Conservation (phyloP, 2,888 invertebrate species). For the Hirtodrosophila cameraria region DNA sequence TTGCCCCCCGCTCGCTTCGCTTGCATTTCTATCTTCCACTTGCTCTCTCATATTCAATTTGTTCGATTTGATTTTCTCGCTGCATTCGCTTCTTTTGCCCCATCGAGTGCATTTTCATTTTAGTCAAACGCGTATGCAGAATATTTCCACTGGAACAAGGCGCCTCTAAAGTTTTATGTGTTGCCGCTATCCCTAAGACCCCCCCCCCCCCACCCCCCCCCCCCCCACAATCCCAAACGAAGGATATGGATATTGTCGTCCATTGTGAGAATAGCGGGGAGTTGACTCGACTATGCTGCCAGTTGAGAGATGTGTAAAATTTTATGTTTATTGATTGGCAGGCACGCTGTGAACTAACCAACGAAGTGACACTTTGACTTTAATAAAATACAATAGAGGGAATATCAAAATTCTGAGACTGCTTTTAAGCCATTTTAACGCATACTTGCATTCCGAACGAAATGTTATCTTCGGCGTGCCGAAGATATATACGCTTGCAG, state of each 20-base stretch:
- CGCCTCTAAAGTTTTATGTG: constrained; percentile 70
- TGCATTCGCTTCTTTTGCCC: constrained; percentile 38
- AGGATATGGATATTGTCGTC: constrained; percentile 49
- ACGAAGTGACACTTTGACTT: constrained; percentile 39
- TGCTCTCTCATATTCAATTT: constrained; percentile 67
- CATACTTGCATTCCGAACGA: not conserved
- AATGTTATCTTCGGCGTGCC: no score
- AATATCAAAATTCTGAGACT: not conserved
- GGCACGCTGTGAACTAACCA: constrained; percentile 31
- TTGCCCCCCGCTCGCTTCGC: not conserved
- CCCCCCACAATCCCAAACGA: not conserved
- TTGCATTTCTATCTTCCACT: not conserved
- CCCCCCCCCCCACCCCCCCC: not conserved
- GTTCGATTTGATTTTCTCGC: constrained; percentile 73
- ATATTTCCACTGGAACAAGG: constrained; percentile 62
- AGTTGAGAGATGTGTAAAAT: constrained; percentile 49
- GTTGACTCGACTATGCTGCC: not conserved
- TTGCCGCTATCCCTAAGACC: constrained; percentile 20
- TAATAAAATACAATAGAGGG: constrained; percentile 22
- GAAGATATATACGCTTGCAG: no score
- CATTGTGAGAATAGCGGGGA: constrained; percentile 27
- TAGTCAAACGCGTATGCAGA: constrained; percentile 67
- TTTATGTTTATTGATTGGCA: constrained; percentile 76
- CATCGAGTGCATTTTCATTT: constrained; percentile 69
- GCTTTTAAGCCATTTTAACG: not conserved